Percentiles rank a stretch among this genome's conserved stretches.
phyloP scores from a whole-genome alignment of 2,113 vertebrate species.

The Cavia porcellus region DNA sequence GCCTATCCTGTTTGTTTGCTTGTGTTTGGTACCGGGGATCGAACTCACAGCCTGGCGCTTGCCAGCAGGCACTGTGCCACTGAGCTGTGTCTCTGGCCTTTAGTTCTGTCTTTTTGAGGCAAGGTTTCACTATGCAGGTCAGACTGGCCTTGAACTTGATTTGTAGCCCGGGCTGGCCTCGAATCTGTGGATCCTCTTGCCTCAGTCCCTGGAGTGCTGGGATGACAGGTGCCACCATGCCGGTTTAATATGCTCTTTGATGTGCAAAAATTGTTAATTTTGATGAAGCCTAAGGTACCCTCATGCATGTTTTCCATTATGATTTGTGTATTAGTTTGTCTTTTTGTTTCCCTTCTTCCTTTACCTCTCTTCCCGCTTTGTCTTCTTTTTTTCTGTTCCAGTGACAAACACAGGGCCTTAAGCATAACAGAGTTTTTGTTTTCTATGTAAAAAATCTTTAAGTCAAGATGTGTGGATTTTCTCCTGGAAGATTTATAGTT shows the following conservation, averaged over 20 bases:
- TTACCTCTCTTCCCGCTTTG: too few species aligned
- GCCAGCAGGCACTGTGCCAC: too few species aligned
- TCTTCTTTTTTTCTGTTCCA: not conserved
- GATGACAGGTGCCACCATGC: not conserved
- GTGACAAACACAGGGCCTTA: not conserved
- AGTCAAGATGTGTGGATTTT: not conserved
- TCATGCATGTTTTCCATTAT: not conserved
- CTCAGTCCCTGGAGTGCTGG: not conserved
- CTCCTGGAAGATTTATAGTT: not conserved
- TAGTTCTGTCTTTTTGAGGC: not conserved
- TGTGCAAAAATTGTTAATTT: not conserved
- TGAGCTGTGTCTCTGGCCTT: too few species aligned
- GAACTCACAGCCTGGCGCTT: too few species aligned
- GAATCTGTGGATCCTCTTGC: not conserved
- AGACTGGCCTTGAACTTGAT: too few species aligned
- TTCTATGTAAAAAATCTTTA: conserved; percentile 26
- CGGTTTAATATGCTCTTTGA: not conserved
- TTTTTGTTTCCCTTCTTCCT: not conserved
- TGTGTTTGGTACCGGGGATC: too few species aligned
- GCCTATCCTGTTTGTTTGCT: too few species aligned
- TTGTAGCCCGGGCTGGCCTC: not conserved
- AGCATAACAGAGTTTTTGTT: not conserved
- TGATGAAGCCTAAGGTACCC: not conserved
- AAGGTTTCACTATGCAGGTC: too few species aligned
- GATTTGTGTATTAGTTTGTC: not conserved